Evolutionary conservation across 2,888 invertebrate species (phyloP), one percentile per base, ranked within the genome.

Genomic region (Drosophila eohydei): DNA sequence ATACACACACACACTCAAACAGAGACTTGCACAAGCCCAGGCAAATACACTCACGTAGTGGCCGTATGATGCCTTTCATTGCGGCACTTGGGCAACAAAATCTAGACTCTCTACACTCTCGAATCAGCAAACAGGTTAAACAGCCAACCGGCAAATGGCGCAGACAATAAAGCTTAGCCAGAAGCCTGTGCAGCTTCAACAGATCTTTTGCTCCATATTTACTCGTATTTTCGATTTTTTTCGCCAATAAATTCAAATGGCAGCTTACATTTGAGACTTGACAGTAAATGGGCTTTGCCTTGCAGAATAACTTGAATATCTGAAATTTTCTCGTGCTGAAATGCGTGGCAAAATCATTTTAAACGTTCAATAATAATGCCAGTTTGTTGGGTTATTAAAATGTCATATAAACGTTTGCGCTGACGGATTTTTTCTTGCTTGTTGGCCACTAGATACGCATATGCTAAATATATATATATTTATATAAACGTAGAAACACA

Each of bases 321-420:
- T 16, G 26, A 41, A 44, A 34, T 66, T 40, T 52, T 32, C 51
- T 9, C 4, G 5, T 16, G 34, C 48, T 59, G 9, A 56, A 62
- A 59, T 68, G 60, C 71, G 80, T 80, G 73, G 75, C 78, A 57
- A 78, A 78, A 71, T 78, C 78, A 88, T 88, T 78, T 75, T 71
- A 57, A 63, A 36, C 65, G 73, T 84, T 82, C 83, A 83, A 88
- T 84, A 87, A 79, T 87, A 86, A 75, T 84, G 85, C 71, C 83
- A 80, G 80, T 80, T 82, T 71, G 75, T 64, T 74, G 68, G 69
- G 87, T 78, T 86, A 86, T 86, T 89, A 88, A 87, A 89, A 83
- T 89, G 84, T 88, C 74, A 81, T 75, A 77, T 66, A 74, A 88
- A 76, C 74, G 73, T 81, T 82, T 81, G 71, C 66, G 74, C 71